Evolutionary conservation across 2,888 invertebrate species (phyloP), one percentile per base, ranked within the genome.

Genomic region (Napeogenes sylphis): DNA sequence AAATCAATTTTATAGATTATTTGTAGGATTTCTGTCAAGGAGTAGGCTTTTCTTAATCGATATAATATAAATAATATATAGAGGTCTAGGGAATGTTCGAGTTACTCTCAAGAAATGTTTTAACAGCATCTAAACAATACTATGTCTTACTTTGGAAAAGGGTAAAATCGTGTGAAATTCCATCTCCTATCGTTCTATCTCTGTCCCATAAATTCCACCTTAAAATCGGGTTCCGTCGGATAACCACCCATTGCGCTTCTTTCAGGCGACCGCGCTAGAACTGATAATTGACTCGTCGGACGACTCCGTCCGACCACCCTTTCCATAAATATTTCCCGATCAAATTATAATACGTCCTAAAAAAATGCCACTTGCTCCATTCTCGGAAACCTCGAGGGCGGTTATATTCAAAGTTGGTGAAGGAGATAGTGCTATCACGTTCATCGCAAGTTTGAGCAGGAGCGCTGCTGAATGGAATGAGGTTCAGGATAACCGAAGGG

Each of bases 321-420:
- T 87, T 88, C 88, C 86, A 89, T 88, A 89, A 90, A 90, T 90
- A 90, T 90, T 90, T 88, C 88, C 90, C 88, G 85, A 90, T 90
- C 87, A 88, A 90, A 90, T 90, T 89, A 89, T 88, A 85, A 87
- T 86, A 83, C 84, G 81, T 79, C 79, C 82, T 83, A 88, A 90
- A 90, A 42, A 90, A 89, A 87, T 84, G 83, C 87, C 84, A 86
- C 84, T 82, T 87, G 85, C 79, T 79, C 83, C 73, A 82, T 90
- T 90, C 90, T 82, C 73, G 78, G 90, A 90, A 89, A 75, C 78
- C 72, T 72, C 79, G 73, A 82, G 86, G 87, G 88, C 87, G 88
- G 89, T 85, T 85, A 77, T 73, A 83, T 83, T 85, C 85, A 89
- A 86, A 85, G 86, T 79, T 73, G 62, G 45, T 65, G 83, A 84